Evolutionary conservation across 2,113 vertebrate species (phyloP).

Genomic region (Gallinago media): DNA sequence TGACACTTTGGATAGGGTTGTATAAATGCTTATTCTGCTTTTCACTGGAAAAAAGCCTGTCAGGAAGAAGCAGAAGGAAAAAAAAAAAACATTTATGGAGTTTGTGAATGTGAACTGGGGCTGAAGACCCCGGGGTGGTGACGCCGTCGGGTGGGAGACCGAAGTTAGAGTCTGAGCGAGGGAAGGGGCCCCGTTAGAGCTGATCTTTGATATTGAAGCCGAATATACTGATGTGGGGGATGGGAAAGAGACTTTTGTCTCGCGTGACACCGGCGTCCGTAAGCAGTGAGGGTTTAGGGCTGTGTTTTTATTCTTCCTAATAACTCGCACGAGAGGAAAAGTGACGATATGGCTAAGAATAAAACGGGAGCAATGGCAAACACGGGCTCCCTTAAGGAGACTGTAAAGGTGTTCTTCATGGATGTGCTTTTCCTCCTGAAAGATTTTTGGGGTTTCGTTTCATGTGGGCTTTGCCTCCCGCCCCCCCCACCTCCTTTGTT

Average conservation of each 20-base stretch:
- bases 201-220: neutral
- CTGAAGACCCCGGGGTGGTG: neutral
- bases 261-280: neutral
- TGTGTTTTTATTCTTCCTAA: neutral
- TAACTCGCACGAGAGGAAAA: neutral
- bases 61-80: neutral
- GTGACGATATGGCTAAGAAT: fast-evolving
- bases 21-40: too few species aligned
- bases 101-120: neutral
- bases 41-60: too few species aligned
- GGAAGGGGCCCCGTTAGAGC: neutral
- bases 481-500: neutral
- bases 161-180: neutral
- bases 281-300: neutral
- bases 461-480: neutral
- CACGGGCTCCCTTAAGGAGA: fast-evolving
- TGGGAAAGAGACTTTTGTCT: neutral
- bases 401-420: neutral
- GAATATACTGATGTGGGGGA: neutral
- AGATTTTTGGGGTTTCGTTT: neutral
- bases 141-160: neutral
- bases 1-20: neutral
- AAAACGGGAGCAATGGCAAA: neutral
- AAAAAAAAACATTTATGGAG: neutral
- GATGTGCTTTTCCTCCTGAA: neutral